Base-by-base conservation (phyloP, 2,113 vertebrate genomes). In the Psittacula cyanocephala region DNA sequence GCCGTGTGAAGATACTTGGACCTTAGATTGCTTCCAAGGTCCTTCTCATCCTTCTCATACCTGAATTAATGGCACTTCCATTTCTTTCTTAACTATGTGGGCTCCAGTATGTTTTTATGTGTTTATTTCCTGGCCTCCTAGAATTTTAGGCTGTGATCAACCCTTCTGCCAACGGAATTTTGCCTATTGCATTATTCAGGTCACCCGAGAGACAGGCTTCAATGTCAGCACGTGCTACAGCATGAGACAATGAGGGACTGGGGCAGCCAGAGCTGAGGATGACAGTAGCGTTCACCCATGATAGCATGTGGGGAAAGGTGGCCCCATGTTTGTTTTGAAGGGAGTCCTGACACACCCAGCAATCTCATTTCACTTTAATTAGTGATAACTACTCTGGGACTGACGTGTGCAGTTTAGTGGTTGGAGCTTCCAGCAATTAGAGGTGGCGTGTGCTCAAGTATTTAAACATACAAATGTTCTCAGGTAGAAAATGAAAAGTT, bases 261-360 rank as follows among this genome's bases (percentile, higher is more conserved):
- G 47, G 33, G 22, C 29, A 14, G 50, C 5, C 23, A 33, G 53
- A 31, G n/a, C 46, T 44, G 44, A 16, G 13, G 6, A 31, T 29
- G 17, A 9, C 59, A 22, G 49, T 2, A 15, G 19, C 1, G 0
- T 46, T 80, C 67, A 33, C 19, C 43, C 1, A 0, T 35, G 70
- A 7, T 47, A 62, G 46, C 6, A 7, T 9, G 9, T 8, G 5
- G 10, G 35, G 6, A 33, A 76, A 14, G 4, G 14, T 46, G 57
- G 17, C 17, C 60, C 86, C 9, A 0, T 50, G 13, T 43, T 68
- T 41, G 1, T 52, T 76, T 41, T 43, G 46, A 41, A 69, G n/a
- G 31, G 33, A 39, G 16, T 46, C 39, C 33, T 53, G 47, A 25
- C 23, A 33, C 52, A 64, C 14, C 29, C 9, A 39, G 23, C 5